phyloP scores from a whole-genome alignment of 2,888 invertebrate genomes.

The Toxonevra muliebris region DNA sequence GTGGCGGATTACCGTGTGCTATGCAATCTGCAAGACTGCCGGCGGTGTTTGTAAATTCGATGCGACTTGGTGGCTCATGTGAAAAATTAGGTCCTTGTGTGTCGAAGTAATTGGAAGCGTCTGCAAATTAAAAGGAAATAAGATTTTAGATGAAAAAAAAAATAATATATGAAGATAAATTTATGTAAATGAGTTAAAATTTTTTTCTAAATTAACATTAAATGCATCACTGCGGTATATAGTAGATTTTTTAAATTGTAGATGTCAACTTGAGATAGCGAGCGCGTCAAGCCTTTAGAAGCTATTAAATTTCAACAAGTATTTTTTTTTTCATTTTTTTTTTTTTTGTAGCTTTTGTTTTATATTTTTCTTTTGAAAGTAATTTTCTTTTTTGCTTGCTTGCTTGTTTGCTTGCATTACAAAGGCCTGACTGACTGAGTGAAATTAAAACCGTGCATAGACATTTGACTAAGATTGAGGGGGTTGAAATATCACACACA shows the following conservation, averaged over 20 bases:
- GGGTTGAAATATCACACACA: not conserved
- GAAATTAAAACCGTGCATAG: not conserved
- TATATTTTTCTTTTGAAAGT: no score
- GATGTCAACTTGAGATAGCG: slow-evolving; percentile 42
- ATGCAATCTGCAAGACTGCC: slow-evolving; percentile 68
- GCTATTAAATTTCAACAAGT: slow-evolving; percentile 35
- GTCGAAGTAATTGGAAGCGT: slow-evolving; percentile 66
- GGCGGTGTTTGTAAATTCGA: slow-evolving; percentile 69
- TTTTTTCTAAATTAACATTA: not conserved
- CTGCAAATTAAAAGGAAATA: slow-evolving; percentile 39
- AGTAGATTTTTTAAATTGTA: slow-evolving; percentile 17
- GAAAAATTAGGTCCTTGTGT: slow-evolving; percentile 69
- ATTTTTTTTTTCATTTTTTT: slow-evolving; percentile 9
- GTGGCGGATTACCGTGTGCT: slow-evolving; percentile 68
- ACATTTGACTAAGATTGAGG: no score
- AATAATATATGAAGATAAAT: not conserved
- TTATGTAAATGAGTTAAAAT: not conserved
- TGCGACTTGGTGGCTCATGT: slow-evolving; percentile 67
- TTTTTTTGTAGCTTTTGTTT: not conserved
- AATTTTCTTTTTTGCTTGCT: no score
- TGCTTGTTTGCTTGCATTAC: not conserved
- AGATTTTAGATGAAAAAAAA: not conserved
- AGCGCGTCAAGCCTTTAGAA: slow-evolving; percentile 24
- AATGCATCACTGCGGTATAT: not conserved
- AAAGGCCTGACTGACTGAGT: not conserved